Base-by-base conservation (phyloP, 2,797 vertebrate species). In the Pelobates cultripes region DNA sequence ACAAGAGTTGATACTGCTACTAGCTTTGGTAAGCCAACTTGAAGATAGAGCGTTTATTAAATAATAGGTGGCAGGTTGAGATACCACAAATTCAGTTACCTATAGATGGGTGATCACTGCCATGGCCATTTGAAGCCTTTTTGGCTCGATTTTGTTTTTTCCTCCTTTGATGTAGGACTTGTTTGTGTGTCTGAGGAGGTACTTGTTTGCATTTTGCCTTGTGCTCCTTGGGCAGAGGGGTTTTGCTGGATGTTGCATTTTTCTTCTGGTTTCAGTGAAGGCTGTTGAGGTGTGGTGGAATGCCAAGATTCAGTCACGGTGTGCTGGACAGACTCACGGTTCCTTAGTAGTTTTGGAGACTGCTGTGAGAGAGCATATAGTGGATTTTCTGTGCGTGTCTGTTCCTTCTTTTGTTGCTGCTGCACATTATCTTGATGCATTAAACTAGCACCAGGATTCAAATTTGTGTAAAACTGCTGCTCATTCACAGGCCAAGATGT, bases 71-170 rank as follows among this genome's bases (percentile, higher is more conserved):
- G 28, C 28, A 28, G 28, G 2, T 28, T 51, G 15, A 60, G 57
- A 60, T 60, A 60, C 15, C 10, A n/a, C 10, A 60, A 67, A 4
- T 28, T 69, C 13, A 4, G 67, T 7, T 69, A 5, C 67, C 43
- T 43, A 67, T 7, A 44, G 6, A 41, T 10, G 3, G 28, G n/a
- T 17, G 17, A 28, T 71, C 43, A 77, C n/a, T 76, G 44, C 80
- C 80, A 82, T 3, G 70, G 80, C 80, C 80, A 82, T 7, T 42
- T 77, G 61, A 82, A 82, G 28, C 66, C 3, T 43, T 55, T 82
- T 7, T 77, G 55, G 7, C 67, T 2, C 3, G 63, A 51, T 28
- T 66, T 81, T 13, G 42, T 40, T 8, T 43, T 73, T 14, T 82
- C 80, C 41, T 77, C 67, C 40, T 76, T 71, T n/a, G 69, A 17